Base-by-base conservation (phyloP, 1,140 invertebrate species). In the Cecropterus lyciades region DNA sequence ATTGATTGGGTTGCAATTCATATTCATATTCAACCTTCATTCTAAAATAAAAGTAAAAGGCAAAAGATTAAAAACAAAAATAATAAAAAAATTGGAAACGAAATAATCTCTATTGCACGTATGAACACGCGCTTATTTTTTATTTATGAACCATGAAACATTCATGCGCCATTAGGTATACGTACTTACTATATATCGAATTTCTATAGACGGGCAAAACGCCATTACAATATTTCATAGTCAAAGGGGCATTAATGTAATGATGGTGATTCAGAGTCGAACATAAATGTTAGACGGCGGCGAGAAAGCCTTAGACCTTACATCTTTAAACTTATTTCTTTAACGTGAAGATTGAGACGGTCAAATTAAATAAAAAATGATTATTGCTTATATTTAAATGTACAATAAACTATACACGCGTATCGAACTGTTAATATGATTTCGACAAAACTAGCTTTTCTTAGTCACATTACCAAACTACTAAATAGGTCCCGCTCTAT, bases 141-240 rank as follows among this genome's bases (percentile, higher is more conserved):
- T 10, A 33, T 33, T 33, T 33, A 33, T 33, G 30, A 33, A 33
- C 3, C 30, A 33, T 33, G 30, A 33, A 33, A 33, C 6, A 33
- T 33, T 33, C 30, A 33, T 33, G 30, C 30, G 9, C 30, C 30
- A 33, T 33, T 33, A 33, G 20, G 20, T 24, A 24, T 24, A 24
- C 20, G 20, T 24, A 24, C 20, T n/a, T 27, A 15, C 45, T 48
- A 59, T 30, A 48, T 57, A 37, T 59, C 13, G 27, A 48, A 59
- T 48, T 46, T 59, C 56, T 46, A 59, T 48, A 48, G 37, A 10
- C 43, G 56, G 40, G 11, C 42, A 57, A 51, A 51, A 27, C 49
- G 15, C 69, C 53, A 72, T 75, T 67, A 70, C 65, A 67, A 69
- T 69, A 72, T 71, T 67, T 75, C 67, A 75, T 63, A 71, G 37